Percentiles rank a stretch among this genome's conserved stretches.
Evolutionary conservation across 2,113 vertebrate species (phyloP).

Genomic region (Salvator merianae): DNA sequence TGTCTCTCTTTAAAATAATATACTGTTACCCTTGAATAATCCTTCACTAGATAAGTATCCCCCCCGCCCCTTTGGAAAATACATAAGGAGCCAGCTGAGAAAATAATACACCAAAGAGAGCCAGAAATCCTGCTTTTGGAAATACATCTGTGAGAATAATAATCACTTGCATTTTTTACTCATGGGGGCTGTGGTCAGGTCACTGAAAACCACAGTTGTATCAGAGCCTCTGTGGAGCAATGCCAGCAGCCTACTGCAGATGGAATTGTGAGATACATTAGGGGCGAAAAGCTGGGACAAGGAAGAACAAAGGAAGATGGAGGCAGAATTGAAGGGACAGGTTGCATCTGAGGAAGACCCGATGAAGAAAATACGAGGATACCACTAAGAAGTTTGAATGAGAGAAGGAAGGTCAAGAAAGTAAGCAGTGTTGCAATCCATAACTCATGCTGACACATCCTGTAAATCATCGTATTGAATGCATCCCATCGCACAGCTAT

Average conservation of each 20-base stretch:
- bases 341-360: neutral
- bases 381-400: neutral
- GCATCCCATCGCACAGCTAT: neutral
- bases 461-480: neutral
- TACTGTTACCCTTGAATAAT: neutral
- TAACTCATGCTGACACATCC: neutral
- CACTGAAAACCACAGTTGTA: conserved; percentile 30
- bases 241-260: conserved; percentile 16
- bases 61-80: conserved; percentile 19
- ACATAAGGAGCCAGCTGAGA: conserved; percentile 12
- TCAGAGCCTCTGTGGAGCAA: neutral
- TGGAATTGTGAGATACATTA: conserved; percentile 10
- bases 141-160: conserved; percentile 24
- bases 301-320: neutral
- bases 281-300: neutral
- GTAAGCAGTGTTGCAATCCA: neutral
- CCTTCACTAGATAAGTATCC: neutral
- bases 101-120: neutral
- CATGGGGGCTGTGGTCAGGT: conserved; percentile 9
- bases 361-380: neutral
- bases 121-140: conserved; percentile 15
- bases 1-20: conserved; percentile 29
- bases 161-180: conserved; percentile 37
- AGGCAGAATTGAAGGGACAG: neutral
- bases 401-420: neutral